Evolutionary conservation across 2,113 vertebrate species (phyloP).

Genomic region (Anthoscopus minutus): DNA sequence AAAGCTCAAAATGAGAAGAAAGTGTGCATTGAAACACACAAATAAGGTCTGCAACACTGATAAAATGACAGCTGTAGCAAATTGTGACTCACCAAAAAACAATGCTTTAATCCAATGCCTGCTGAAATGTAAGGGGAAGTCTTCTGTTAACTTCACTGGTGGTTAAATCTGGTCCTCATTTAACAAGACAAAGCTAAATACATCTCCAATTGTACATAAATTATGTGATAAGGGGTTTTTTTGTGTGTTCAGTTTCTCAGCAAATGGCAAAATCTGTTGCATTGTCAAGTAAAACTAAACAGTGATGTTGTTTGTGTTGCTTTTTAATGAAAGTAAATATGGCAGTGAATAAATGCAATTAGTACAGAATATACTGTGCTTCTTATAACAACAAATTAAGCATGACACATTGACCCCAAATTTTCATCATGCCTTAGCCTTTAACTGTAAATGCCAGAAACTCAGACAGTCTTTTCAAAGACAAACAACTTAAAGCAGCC

Average conservation of each 20-base stretch:
- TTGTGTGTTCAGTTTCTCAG: neutral
- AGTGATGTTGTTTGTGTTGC: neutral
- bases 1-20: neutral
- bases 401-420: neutral
- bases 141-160: constrained; percentile 35
- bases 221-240: neutral
- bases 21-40: neutral
- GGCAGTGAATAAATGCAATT: neutral
- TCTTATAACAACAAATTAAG: constrained; percentile 1
- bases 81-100: constrained; percentile 42
- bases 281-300: neutral
- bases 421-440: constrained; percentile 13
- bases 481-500: neutral
- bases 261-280: neutral
- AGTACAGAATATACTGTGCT: constrained; percentile 7
- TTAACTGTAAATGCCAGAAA: neutral
- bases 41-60: neutral
- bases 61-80: constrained; percentile 49
- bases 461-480: neutral
- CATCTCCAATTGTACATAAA: neutral
- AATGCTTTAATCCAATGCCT: constrained; percentile 55
- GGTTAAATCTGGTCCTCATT: constrained; percentile 36
- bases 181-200: neutral
- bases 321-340: neutral
- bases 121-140: constrained; percentile 40